Conservation (phyloP, 2,113 vertebrate genomes). For the Aix galericulata region DNA sequence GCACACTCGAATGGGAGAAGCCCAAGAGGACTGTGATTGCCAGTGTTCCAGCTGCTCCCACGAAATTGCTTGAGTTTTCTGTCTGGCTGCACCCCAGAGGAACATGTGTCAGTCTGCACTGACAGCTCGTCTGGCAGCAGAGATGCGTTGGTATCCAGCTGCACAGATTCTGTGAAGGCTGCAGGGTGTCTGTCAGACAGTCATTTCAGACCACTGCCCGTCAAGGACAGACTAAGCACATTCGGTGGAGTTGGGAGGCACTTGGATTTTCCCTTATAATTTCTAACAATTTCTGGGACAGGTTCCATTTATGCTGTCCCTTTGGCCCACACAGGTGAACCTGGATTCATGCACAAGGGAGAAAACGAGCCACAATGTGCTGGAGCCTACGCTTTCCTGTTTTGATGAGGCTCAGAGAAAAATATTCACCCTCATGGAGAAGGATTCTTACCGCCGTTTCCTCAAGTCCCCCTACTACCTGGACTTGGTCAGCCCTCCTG, state of each 20-base stretch:
- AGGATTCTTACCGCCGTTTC: slow-evolving; percentile 94
- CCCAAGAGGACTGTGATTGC: neutral
- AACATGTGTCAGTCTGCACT: neutral
- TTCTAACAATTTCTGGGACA: neutral
- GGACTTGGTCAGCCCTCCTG: slow-evolving; percentile 72
- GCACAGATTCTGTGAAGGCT: neutral
- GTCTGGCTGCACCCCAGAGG: neutral
- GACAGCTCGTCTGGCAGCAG: neutral
- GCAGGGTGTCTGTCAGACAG: neutral
- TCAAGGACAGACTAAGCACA: neutral
- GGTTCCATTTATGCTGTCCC: neutral
- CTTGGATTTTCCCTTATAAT: neutral
- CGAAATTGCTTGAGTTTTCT: neutral
- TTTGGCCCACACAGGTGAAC: slow-evolving; percentile 85
- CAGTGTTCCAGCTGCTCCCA: neutral
- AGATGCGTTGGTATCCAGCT: neutral
- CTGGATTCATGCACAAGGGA: slow-evolving; percentile 88
- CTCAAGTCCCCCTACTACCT: slow-evolving; percentile 91
- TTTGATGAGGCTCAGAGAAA: slow-evolving; percentile 90
- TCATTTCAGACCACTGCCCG: neutral
- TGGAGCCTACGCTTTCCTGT: slow-evolving; percentile 81
- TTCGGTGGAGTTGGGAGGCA: fast-evolving
- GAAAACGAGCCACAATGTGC: slow-evolving; percentile 81
- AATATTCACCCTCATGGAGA: slow-evolving; percentile 93
- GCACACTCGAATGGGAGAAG: neutral